Evolutionary conservation across 2,888 invertebrate genomes (phyloP).

Genomic region (Lasioglossum calceatum): DNA sequence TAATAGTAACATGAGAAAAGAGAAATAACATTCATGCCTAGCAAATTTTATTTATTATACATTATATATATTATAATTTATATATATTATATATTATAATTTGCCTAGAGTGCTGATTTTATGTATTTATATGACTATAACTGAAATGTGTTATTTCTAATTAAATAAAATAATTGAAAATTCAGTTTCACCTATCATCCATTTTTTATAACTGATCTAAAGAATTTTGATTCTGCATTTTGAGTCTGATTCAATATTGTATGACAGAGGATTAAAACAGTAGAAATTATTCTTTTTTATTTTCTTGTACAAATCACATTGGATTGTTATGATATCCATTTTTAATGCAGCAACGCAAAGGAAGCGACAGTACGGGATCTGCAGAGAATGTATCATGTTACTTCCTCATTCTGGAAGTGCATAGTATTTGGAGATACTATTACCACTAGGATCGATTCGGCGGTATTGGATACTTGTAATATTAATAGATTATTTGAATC

Average conservation of each 20-base stretch:
- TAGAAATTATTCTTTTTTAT: neutral
- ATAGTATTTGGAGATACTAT: neutral
- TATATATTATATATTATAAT: no score
- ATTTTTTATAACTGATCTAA: no score
- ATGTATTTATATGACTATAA: neutral
- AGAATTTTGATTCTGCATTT: neutral
- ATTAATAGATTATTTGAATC: no score
- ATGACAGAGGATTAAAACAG: neutral
- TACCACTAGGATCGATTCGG: conserved; percentile 8
- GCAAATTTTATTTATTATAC: neutral
- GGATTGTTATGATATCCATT: neutral
- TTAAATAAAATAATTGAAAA: no score
- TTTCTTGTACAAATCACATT: neutral
- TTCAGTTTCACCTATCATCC: no score
- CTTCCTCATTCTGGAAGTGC: conserved; percentile 14
- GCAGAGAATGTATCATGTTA: conserved; percentile 22
- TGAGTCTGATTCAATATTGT: neutral
- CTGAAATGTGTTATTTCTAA: no score
- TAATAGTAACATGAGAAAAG: no score
- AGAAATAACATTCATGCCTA: neutral
- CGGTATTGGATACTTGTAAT: neutral
- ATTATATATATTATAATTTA: neutral
- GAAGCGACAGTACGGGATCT: neutral
- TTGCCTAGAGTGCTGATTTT: neutral
- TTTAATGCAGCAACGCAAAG: neutral